These are phyloP conservation scores for Steromphala cineraria DNA, from an alignment of 2,888 invertebrate genomes.

Conservation along the genomic window DNA sequence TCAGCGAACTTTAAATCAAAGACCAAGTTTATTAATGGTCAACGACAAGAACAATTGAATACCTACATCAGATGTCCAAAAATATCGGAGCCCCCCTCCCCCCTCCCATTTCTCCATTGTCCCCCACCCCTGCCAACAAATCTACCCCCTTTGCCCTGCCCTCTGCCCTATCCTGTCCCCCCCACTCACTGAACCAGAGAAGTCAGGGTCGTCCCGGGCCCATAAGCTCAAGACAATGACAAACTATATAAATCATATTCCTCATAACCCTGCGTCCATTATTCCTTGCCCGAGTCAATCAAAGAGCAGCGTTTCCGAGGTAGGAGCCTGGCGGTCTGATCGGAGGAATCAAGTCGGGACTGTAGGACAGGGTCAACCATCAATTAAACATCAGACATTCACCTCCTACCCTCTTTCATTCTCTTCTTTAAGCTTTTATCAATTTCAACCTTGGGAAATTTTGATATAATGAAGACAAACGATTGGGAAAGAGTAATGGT, in stretches of 20 bases:
- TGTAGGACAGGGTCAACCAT: background rate
- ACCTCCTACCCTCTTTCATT: background rate
- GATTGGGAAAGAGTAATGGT: background rate
- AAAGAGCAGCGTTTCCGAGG: background rate
- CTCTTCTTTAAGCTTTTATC: conserved; percentile 11
- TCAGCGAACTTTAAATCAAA: too few relatives aligned
- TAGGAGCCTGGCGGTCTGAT: background rate
- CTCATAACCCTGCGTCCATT: background rate
- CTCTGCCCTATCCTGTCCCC: too few relatives aligned
- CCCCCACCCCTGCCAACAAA: too few relatives aligned
- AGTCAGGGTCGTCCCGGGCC: background rate
- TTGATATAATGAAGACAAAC: conserved; percentile 14
- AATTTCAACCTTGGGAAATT: conserved; percentile 20
- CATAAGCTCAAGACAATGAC: background rate
- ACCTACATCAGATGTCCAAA: too few relatives aligned
- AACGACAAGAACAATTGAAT: too few relatives aligned
- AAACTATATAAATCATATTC: conserved; percentile 4
- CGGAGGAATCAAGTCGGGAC: background rate
- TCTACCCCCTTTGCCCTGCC: too few relatives aligned
- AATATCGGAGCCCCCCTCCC: too few relatives aligned
- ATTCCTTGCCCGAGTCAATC: background rate
- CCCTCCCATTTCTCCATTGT: too few relatives aligned
- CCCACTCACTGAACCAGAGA: too few relatives aligned
- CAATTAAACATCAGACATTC: background rate
- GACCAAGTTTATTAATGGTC: too few relatives aligned